These are phyloP conservation scores for Chlorospingus flavigularis DNA, from an alignment of 2,797 vertebrate species.

Conservation along the genomic window DNA sequence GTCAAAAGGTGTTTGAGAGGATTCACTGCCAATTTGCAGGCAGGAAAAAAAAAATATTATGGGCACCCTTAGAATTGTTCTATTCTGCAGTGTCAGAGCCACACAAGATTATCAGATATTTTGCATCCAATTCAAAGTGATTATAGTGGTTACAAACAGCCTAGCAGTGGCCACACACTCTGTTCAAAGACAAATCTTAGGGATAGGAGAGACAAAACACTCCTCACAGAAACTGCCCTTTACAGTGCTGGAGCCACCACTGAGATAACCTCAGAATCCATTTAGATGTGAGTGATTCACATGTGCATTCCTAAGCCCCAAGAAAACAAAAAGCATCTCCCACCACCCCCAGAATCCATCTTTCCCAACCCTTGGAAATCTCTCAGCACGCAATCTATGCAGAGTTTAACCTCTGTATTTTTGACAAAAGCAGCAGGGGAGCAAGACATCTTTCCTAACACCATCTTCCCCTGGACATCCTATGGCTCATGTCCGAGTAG, in stretches of 20 bases:
- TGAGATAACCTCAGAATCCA: slow-evolving; percentile 17
- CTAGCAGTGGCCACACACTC: not conserved
- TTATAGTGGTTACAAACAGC: not conserved
- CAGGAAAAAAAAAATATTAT: not conserved
- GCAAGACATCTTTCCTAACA: not conserved
- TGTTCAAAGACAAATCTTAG: not conserved
- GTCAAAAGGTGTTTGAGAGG: not conserved
- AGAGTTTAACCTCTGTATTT: not conserved
- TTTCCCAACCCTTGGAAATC: not conserved
- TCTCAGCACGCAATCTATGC: not conserved
- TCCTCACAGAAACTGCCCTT: slow-evolving; percentile 20
- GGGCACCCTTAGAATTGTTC: not conserved
- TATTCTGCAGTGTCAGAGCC: not conserved
- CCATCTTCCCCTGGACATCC: not conserved
- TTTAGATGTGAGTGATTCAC: not conserved
- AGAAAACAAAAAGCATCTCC: not conserved
- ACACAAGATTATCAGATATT: not conserved
- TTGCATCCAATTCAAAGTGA: not conserved
- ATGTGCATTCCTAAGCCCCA: not conserved
- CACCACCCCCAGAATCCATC: not conserved
- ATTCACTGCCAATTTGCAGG: not conserved
- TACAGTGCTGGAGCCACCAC: slow-evolving; percentile 33
- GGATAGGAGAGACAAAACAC: not conserved
- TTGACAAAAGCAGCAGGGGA: not conserved
- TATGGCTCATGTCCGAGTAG: not conserved